Evolutionary conservation across 2,113 vertebrate species (phyloP).

Genomic region (Cnemophilus loriae): DNA sequence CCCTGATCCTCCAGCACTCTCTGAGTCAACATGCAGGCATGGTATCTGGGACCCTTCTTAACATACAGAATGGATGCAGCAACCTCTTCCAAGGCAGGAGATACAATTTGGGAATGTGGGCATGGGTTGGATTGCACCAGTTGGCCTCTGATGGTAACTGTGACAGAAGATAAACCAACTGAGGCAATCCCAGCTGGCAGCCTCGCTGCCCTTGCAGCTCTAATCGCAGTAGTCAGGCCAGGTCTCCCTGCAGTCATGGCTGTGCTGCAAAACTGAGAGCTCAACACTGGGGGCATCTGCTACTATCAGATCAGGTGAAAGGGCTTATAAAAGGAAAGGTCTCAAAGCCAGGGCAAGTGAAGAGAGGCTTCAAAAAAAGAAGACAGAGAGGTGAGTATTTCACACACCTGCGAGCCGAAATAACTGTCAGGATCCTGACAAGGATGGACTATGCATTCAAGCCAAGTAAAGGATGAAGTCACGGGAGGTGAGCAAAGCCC

Average conservation of each 20-base stretch:
- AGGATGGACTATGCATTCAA: neutral
- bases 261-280: neutral
- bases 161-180: neutral
- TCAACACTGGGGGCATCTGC: neutral
- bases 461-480: neutral
- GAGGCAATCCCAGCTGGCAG: neutral
- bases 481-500: neutral
- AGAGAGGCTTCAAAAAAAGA: neutral
- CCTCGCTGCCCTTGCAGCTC: neutral
- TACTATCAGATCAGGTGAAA: neutral
- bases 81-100: neutral
- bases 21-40: fast-evolving
- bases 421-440: neutral
- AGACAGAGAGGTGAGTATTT: neutral
- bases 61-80: neutral
- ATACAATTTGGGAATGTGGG: neutral
- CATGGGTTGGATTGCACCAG: neutral
- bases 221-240: neutral
- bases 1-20: neutral
- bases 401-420: neutral
- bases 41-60: neutral
- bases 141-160: neutral
- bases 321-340: neutral
- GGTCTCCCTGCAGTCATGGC: neutral
- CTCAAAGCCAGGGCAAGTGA: neutral